Evolutionary conservation across 2,888 invertebrate species (phyloP).

Genomic region (Eudasyphora cyanicolor): DNA sequence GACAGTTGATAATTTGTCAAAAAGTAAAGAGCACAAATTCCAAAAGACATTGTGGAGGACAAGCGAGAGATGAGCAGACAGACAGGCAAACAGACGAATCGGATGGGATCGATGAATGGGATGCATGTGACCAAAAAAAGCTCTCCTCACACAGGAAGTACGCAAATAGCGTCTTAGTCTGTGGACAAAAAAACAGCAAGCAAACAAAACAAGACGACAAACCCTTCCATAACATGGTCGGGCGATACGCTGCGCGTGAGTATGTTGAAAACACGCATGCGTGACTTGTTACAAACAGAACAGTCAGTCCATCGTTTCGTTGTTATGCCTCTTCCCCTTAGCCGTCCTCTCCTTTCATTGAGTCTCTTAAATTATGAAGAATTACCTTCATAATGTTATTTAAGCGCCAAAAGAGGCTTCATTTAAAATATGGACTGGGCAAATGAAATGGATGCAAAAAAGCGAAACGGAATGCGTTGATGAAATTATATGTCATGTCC

Average conservation of each 20-base stretch:
- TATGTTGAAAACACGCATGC: constrained; percentile 55
- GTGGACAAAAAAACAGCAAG: background rate
- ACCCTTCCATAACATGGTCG: constrained; percentile 19
- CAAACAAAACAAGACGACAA: too few species aligned
- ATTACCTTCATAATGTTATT: constrained; percentile 61
- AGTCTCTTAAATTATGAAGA: constrained; percentile 62
- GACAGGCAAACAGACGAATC: background rate
- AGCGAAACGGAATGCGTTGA: constrained; percentile 12
- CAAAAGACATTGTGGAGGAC: background rate
- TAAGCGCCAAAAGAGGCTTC: constrained; percentile 53
- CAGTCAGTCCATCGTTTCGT: background rate
- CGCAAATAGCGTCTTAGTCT: constrained; percentile 48
- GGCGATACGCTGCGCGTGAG: background rate
- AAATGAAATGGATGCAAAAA: constrained; percentile 40
- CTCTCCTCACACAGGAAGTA: constrained; percentile 52
- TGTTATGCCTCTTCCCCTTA: too few species aligned
- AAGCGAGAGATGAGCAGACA: background rate
- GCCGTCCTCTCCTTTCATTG: constrained; percentile 47
- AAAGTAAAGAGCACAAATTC: constrained; percentile 59
- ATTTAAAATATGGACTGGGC: constrained; percentile 36
- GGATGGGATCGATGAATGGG: constrained; percentile 8
- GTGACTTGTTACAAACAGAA: constrained; percentile 39
- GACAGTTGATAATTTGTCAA: constrained; percentile 79
- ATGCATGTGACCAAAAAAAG: constrained; percentile 2
- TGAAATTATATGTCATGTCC: constrained; percentile 47